Base-by-base conservation (phyloP, 2,888 invertebrate species). In the Agonopterix alstromeriana region DNA sequence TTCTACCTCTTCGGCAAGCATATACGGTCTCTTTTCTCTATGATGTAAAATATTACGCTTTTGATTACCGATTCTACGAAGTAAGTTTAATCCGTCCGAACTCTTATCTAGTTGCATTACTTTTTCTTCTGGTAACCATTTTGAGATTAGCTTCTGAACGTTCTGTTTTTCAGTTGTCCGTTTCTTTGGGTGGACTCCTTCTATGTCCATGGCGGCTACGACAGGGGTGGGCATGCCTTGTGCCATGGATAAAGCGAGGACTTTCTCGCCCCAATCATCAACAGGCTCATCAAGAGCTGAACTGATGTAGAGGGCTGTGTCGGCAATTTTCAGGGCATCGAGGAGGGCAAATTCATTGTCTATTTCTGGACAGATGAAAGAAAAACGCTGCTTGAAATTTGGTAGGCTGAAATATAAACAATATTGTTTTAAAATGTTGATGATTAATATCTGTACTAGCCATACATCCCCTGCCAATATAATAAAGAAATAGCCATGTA, bases 331-430 rank as follows among this genome's bases (percentile, higher is more conserved):
- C 1, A 95, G 82, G n/a, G 93, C 90, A 85, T 97, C 97, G 48
- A 97, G 79, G 4, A 93, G 82, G 17, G 92, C 92, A 72, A 94
- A 92, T 42, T 96, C 91, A 77, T 95, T 93, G 11, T 93, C 93
- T 11, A 91, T 76, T 53, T 93, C 91, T 10, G 97, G 95, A 8
- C 92, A 86, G 38, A 96, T 82, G 63, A 98, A 93, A 0, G 95
- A 92, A 73, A 95, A 96, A n/a, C 95, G 90, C 73, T 97, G 96
- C 72, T 98, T 97, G 72, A 97, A 96, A 55, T 95, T 91, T 9
- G 95, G 94, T 55, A 96, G 71, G 61, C 95, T 95, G 77, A 64
- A 90, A 89, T 3, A 49, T 58, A 48, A 45, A 42, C 35, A 27
- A 27, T 5, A 27, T 5, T 1, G 38, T 38, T n/a, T 38, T n/a